phyloP scores from a whole-genome alignment of 2,113 vertebrate species.

The Bothrops jararaca region DNA sequence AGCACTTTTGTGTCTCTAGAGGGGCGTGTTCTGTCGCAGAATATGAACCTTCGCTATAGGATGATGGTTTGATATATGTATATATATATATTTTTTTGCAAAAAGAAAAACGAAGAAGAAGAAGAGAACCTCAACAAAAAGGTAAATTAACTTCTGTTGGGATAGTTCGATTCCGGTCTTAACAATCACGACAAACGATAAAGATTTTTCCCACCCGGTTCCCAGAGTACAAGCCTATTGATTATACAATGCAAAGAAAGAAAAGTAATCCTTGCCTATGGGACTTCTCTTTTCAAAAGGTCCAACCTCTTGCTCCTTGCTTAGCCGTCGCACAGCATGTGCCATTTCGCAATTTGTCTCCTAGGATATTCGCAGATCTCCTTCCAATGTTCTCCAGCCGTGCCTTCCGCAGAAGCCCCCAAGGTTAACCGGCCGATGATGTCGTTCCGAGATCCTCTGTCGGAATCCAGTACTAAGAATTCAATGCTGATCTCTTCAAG shows the following conservation, averaged over 20 bases:
- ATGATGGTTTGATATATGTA: not conserved
- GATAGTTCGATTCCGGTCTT: constrained; percentile 55
- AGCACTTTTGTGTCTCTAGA: constrained; percentile 37
- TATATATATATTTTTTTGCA: not conserved
- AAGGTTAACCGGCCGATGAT: constrained; percentile 85
- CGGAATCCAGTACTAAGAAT: constrained; percentile 97
- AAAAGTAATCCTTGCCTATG: constrained; percentile 63
- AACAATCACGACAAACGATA: constrained; percentile 35
- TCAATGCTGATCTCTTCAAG: constrained; percentile 95
- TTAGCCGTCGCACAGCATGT: constrained; percentile 89
- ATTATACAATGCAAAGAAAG: constrained; percentile 61
- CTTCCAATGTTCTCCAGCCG: constrained; percentile 93
- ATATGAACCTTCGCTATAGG: constrained; percentile 39
- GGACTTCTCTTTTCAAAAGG: constrained; percentile 43
- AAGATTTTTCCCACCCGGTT: constrained; percentile 24
- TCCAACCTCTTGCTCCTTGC: constrained; percentile 16
- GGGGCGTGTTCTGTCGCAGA: constrained; percentile 33
- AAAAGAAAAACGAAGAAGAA: not conserved
- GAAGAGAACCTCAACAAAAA: constrained; percentile 39
- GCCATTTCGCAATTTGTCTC: constrained; percentile 98
- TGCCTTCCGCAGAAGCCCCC: constrained; percentile 82
- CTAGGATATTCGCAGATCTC: constrained; percentile 97
- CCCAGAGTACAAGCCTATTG: constrained; percentile 53
- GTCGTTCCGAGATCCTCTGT: constrained; percentile 80
- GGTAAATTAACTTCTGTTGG: constrained; percentile 57